phyloP scores from a whole-genome alignment of 2,888 invertebrate species.

The Hanleya hanleyi region DNA sequence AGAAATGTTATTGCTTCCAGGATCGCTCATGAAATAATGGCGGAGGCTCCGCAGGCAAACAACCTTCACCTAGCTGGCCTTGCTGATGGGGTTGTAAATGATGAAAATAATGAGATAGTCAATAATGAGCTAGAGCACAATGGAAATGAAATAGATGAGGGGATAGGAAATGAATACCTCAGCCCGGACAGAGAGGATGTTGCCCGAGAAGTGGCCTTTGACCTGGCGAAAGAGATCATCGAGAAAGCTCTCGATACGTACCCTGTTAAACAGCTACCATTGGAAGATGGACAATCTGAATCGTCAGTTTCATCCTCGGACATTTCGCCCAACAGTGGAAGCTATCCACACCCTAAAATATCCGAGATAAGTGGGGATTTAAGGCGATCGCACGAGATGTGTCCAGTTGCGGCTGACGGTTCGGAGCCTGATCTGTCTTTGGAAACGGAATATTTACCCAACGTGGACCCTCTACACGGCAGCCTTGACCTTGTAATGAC shows the following conservation, averaged over 20 bases:
- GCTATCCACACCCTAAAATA: not conserved
- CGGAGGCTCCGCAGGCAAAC: too few relatives aligned
- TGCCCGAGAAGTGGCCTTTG: slow-evolving; percentile 43
- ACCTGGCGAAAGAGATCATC: slow-evolving; percentile 56
- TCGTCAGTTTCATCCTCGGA: not conserved
- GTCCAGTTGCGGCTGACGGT: not conserved
- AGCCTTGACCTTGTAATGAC: slow-evolving; percentile 47
- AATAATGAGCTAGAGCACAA: too few relatives aligned
- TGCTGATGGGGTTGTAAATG: too few relatives aligned
- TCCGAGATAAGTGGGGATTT: not conserved
- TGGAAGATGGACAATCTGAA: not conserved
- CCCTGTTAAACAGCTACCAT: slow-evolving; percentile 13
- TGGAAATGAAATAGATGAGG: too few relatives aligned
- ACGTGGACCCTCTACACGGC: slow-evolving; percentile 60
- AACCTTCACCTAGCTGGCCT: too few relatives aligned
- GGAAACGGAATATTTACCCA: slow-evolving; percentile 64
- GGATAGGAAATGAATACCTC: not conserved
- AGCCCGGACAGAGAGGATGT: not conserved
- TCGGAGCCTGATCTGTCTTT: slow-evolving; percentile 29
- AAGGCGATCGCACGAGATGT: not conserved
- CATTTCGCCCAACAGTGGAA: not conserved
- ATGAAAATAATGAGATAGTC: too few relatives aligned
- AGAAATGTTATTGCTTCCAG: too few relatives aligned
- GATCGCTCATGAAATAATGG: too few relatives aligned
- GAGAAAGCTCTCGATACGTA: slow-evolving; percentile 56